phyloP scores from a whole-genome alignment of 2,113 vertebrate genomes.

The Aspidoscelis tigris region DNA sequence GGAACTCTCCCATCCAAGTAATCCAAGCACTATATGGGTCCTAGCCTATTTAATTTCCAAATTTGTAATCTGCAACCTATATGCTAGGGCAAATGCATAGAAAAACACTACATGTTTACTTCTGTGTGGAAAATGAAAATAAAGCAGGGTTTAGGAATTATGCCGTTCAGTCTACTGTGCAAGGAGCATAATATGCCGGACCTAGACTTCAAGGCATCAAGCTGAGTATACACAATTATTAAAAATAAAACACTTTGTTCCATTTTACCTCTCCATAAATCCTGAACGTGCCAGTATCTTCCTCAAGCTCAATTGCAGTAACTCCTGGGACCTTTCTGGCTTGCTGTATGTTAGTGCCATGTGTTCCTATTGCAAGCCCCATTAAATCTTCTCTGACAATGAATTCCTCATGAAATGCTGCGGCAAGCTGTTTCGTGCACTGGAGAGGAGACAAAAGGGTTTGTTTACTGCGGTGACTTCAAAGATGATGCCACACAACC shows the following conservation, averaged over 20 bases:
- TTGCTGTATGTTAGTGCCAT: slow-evolving; percentile 85
- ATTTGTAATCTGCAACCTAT: no score
- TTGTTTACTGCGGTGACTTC: slow-evolving; percentile 10
- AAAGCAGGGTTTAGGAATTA: neutral
- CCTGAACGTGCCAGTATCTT: slow-evolving; percentile 84
- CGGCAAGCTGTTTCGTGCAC: slow-evolving; percentile 86
- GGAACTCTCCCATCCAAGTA: no score
- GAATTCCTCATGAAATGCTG: slow-evolving; percentile 86
- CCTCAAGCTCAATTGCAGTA: slow-evolving; percentile 84
- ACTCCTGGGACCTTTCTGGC: slow-evolving; percentile 85
- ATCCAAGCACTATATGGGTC: no score
- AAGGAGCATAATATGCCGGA: neutral
- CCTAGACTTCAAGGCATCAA: neutral
- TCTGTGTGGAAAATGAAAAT: neutral
- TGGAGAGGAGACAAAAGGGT: slow-evolving; percentile 54
- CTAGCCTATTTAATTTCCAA: no score
- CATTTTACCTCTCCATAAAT: slow-evolving; percentile 84
- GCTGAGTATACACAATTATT: neutral
- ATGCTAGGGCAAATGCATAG: no score
- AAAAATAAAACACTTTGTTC: neutral
- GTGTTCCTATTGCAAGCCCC: slow-evolving; percentile 86
- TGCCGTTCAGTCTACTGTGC: neutral
- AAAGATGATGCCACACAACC: neutral
- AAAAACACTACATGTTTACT: no score
- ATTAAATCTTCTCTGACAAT: slow-evolving; percentile 87